Conservation (phyloP, 2,888 invertebrate genomes). For the Agrochola lota region DNA sequence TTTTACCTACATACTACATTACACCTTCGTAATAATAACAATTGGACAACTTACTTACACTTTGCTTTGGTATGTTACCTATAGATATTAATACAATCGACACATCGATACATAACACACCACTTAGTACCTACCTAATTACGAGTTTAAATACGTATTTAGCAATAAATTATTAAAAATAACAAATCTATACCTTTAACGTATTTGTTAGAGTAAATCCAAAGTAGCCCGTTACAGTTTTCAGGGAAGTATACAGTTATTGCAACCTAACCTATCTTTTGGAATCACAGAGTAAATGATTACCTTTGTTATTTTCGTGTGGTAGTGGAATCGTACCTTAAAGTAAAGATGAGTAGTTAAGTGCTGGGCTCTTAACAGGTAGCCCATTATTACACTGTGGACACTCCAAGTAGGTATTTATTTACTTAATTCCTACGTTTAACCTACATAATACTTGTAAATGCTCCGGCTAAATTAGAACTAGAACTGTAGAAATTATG, state of each 20-base stretch:
- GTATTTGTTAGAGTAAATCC: not conserved
- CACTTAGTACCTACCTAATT: no score
- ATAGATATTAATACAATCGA: no score
- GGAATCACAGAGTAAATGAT: no score
- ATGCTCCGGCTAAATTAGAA: not conserved
- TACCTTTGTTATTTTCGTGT: not conserved
- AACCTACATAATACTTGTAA: slow-evolving; percentile 14
- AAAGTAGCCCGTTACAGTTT: not conserved
- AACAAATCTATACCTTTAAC: no score
- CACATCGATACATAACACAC: no score
- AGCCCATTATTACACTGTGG: slow-evolving; percentile 37
- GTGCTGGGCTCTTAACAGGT: slow-evolving; percentile 65
- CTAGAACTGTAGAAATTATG: slow-evolving; percentile 1
- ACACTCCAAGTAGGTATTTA: slow-evolving; percentile 24
- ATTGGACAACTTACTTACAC: no score
- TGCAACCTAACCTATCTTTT: not conserved
- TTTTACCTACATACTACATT: no score
- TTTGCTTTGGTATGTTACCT: no score
- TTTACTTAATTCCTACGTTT: slow-evolving; percentile 23
- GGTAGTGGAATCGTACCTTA: slow-evolving; percentile 32
- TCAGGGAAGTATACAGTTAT: not conserved
- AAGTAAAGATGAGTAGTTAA: slow-evolving; percentile 56
- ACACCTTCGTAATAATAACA: no score
- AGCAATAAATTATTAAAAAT: no score
- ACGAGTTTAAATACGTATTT: no score